These are phyloP conservation scores for Anastatus disparis DNA, from an alignment of 1,140 invertebrate species.

Conservation along the genomic window DNA sequence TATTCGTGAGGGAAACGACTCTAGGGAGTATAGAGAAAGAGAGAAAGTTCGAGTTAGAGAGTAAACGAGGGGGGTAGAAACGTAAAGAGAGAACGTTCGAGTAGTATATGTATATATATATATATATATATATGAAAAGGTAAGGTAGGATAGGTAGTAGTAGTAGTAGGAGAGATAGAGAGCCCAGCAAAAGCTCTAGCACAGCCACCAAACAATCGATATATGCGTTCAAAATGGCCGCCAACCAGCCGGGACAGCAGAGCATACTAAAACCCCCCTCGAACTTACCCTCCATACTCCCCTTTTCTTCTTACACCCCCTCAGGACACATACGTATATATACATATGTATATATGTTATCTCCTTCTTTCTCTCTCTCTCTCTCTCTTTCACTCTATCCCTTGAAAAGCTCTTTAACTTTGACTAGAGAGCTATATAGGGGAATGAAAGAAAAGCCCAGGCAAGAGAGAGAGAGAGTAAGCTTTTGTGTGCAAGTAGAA, in stretches of 20 bases:
- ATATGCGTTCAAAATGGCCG: constrained; percentile 70
- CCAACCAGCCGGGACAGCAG: constrained; percentile 66
- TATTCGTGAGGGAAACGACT: neutral
- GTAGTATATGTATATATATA: neutral
- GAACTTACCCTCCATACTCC: too few relatives aligned
- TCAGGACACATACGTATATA: constrained; percentile 47
- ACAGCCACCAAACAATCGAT: constrained; percentile 69
- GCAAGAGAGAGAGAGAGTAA: neutral
- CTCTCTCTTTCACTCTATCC: constrained; percentile 64
- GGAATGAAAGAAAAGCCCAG: too few relatives aligned
- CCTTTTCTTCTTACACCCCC: constrained; percentile 53
- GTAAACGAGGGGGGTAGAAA: neutral
- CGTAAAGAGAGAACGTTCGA: too few relatives aligned
- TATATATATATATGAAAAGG: too few relatives aligned
- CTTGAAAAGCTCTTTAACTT: constrained; percentile 66
- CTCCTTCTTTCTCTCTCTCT: constrained; percentile 14
- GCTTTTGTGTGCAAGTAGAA: neutral
- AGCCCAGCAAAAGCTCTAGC: constrained; percentile 61
- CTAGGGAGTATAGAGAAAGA: too few relatives aligned
- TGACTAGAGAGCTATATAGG: constrained; percentile 45
- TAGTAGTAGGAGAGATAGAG: constrained; percentile 18
- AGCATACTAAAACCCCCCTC: too few relatives aligned
- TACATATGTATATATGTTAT: constrained; percentile 13
- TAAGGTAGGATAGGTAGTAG: neutral
- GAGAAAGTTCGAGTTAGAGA: too few relatives aligned